phyloP scores from a whole-genome alignment of 2,797 vertebrate genomes.

The Oreortyx pictus region DNA sequence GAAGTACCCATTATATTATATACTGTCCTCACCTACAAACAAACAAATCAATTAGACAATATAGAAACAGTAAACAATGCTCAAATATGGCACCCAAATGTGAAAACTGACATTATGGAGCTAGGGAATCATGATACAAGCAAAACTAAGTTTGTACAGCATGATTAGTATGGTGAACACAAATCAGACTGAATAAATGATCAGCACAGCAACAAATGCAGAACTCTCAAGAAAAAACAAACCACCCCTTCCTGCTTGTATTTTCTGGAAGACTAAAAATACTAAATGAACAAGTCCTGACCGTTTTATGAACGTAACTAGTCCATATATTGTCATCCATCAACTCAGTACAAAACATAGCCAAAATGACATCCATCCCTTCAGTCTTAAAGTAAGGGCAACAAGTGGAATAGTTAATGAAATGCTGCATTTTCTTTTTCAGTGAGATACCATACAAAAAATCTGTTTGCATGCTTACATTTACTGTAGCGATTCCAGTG shows the following conservation, averaged over 20 bases:
- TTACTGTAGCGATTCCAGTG: slow-evolving; percentile 87
- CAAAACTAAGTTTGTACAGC: background rate
- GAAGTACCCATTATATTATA: slow-evolving; percentile 83
- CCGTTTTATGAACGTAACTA: background rate
- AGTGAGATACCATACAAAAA: background rate
- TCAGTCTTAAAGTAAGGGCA: background rate
- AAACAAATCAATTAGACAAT: background rate
- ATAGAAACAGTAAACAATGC: background rate
- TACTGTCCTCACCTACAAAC: slow-evolving; percentile 85
- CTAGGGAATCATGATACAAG: background rate
- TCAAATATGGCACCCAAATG: background rate
- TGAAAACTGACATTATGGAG: background rate
- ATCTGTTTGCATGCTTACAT: slow-evolving; percentile 78
- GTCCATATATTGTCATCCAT: background rate
- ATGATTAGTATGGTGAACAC: background rate
- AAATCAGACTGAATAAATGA: background rate
- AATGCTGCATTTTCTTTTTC: background rate
- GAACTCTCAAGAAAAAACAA: background rate
- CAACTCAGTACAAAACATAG: background rate
- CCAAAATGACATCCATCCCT: background rate
- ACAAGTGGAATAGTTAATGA: background rate
- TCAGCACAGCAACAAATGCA: background rate
- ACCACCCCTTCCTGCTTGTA: rapidly evolving
- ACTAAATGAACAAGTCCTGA: background rate
- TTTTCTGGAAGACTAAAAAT: background rate